Percentiles rank a stretch among this genome's conserved stretches.
These are phyloP conservation scores for Lepidurus packardi DNA, from an alignment of 1,140 invertebrate genomes.

Conservation along the genomic window DNA sequence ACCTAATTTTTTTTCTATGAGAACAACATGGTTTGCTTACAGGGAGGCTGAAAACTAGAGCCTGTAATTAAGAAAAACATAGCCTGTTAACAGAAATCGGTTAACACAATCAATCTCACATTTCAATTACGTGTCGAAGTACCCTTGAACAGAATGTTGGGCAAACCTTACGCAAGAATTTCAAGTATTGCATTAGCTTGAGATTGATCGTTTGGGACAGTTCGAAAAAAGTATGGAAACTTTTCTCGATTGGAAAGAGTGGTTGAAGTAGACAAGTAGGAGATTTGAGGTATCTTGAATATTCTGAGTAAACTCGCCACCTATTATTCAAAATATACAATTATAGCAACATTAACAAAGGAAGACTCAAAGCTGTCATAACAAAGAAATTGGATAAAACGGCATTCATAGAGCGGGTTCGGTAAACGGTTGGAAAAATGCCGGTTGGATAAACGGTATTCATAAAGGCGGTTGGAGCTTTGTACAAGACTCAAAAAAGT, in stretches of 20 bases:
- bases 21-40: no score
- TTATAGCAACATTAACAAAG: not conserved
- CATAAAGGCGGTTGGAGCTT: not conserved
- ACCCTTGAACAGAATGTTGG: not conserved
- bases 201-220: conserved; percentile 55
- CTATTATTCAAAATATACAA: conserved; percentile 40
- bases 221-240: conserved; percentile 57
- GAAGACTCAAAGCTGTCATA: not conserved
- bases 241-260: conserved; percentile 51
- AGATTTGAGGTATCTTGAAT: conserved; percentile 56
- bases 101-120: no score
- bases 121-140: no score
- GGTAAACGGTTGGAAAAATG: no score
- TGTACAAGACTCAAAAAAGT: not conserved
- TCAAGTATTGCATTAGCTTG: conserved; percentile 55
- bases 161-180: conserved; percentile 49
- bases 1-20: no score
- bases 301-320: conserved; percentile 53
- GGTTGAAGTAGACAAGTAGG: conserved; percentile 56
- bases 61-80: no score
- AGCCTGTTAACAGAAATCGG: no score
- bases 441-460: not conserved
- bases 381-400: not conserved
- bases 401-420: not conserved
- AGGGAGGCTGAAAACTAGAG: no score